Base-by-base conservation (phyloP, 2,113 vertebrate species). In the Garra rufa region DNA sequence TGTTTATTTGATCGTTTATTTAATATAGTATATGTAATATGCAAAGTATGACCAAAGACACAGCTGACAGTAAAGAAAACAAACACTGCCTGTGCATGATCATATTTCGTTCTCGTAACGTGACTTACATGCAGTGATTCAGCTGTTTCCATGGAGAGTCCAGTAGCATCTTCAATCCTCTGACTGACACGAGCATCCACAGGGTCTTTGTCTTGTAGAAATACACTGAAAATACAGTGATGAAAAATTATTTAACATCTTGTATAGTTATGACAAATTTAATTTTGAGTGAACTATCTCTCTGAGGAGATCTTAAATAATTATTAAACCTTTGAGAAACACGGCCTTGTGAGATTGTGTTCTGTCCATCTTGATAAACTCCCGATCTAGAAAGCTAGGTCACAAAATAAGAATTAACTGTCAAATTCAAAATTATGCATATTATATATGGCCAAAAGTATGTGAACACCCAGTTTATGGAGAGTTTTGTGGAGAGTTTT, bases 121-220 rank as follows among this genome's bases (percentile, higher is more conserved):
- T 34, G 34, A 34, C 34, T 34, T 52, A 52, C 48, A 19, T 52
- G 48, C 1, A 52, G 15, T 34, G 11, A 2, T 21, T 83, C 81
- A 44, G 81, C 48, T 21, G 81, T 55, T 26, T 83, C 13, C 50
- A 83, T 59, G 10, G 52, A 55, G 30, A 83, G 28, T 34, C 69
- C 81, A 11, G 81, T 83, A 17, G 24, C 24, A n/a, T 73, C 67
- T 19, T n/a, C 38, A 11, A 83, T 55, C 26, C 69, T 73, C 69
- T 83, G 81, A 73, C 0, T 83, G 14, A 83, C n/a, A 17, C 24
- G n/a, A 57, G 14, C 30, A 83, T 74, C 81, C 30, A 82, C 69
- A 21, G 50, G 3, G 11, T 73, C 2, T 3, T 44, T 50, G 11
- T 83, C 67, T 1, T 30, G 1, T 4, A 83, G 41, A 57, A 1